These are phyloP conservation scores for Cataglyphis hispanica DNA, from an alignment of 1,140 invertebrate species.

Conservation along the genomic window DNA sequence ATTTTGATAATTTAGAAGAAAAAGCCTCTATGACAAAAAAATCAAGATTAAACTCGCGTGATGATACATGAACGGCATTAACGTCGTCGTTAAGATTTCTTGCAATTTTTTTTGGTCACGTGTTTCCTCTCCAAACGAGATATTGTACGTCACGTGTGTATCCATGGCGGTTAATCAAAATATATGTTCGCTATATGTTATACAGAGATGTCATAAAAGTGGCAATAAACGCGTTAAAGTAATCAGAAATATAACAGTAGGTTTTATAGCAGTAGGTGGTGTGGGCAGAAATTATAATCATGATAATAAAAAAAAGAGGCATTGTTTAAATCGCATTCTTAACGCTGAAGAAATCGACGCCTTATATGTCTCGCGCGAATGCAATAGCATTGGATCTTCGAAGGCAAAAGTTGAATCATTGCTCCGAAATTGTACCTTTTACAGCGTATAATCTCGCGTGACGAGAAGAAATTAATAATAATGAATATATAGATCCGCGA, in stretches of 20 bases:
- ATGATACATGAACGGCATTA: neutral
- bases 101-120: neutral
- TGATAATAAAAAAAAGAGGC: conserved; percentile 15
- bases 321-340: conserved; percentile 35
- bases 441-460: neutral
- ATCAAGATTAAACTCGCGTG: neutral
- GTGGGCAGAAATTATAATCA: conserved; percentile 37
- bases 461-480: neutral
- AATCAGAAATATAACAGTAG: neutral
- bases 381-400: neutral
- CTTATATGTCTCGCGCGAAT: conserved; percentile 50
- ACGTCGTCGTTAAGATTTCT: neutral
- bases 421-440: neutral
- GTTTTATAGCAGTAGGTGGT: conserved; percentile 2
- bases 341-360: conserved; percentile 22
- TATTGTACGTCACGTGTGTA: neutral
- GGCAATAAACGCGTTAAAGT: conserved; percentile 27
- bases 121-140: neutral
- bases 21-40: neutral
- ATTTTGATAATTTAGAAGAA: neutral
- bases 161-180: neutral
- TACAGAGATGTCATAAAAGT: conserved; percentile 13
- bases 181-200: neutral
- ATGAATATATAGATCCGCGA: neutral
- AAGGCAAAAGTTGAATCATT: conserved; percentile 17